Percentiles rank a stretch among this genome's conserved stretches.
Conservation (phyloP, 1,140 invertebrate species). For the Leptinotarsa texana region DNA sequence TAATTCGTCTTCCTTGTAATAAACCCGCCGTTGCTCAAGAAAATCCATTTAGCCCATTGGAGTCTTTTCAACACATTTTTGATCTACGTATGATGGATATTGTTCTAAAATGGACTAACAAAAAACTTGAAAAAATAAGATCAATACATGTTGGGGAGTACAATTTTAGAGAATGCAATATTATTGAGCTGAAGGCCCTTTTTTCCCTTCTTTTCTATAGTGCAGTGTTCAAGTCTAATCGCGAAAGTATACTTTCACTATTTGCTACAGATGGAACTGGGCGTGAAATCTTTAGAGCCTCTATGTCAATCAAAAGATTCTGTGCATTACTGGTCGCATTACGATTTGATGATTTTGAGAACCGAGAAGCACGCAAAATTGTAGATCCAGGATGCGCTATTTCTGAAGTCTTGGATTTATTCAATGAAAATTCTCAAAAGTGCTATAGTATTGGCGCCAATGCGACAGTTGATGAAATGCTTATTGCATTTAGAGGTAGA, state of each 20-base stretch:
- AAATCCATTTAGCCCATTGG: not conserved
- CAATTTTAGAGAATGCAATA: not conserved
- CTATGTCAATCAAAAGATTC: conserved; percentile 25
- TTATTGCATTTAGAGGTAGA: conserved; percentile 25
- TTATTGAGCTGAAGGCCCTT: conserved; percentile 22
- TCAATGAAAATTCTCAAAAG: conserved; percentile 21
- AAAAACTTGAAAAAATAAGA: not conserved
- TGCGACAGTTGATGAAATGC: conserved; percentile 25
- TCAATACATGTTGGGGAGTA: not conserved
- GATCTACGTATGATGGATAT: not conserved
- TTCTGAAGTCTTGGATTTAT: conserved; percentile 22
- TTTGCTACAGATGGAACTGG: conserved; percentile 30
- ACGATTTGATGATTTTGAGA: conserved; percentile 26
- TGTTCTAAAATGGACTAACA: conserved; percentile 9
- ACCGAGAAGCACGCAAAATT: conserved; percentile 19
- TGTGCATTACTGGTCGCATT: conserved; percentile 16
- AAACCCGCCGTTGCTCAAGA: not conserved
- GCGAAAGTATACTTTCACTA: conserved; percentile 17
- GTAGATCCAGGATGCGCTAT: conserved; percentile 21
- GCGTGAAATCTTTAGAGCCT: conserved; percentile 18
- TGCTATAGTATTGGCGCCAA: conserved; percentile 6
- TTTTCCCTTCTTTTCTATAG: conserved; percentile 2
- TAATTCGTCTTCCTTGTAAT: not conserved
- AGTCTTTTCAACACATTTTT: not conserved
- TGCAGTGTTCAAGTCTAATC: conserved; percentile 16